A percentile compares a stretch with the other conserved stretches of the same genome.
These are phyloP conservation scores for Novumbra hubbsi DNA, from an alignment of 2,797 vertebrate species.

Conservation along the genomic window DNA sequence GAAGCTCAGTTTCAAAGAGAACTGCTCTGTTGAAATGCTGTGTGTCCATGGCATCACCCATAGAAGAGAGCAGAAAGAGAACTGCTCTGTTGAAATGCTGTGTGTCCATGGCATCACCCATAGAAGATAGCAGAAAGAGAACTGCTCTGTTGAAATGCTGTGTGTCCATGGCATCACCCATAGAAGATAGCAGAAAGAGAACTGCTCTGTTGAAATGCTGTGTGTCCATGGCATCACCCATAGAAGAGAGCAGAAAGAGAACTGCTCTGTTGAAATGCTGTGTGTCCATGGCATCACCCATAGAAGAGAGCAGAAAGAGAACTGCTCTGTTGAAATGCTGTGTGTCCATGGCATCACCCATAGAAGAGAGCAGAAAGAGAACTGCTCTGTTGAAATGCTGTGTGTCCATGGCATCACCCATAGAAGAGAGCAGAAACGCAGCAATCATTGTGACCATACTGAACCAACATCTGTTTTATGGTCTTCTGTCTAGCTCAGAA, in stretches of 20 bases:
- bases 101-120: conserved; percentile 32
- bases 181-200: conserved; percentile 24
- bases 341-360: too few relatives aligned
- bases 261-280: too few relatives aligned
- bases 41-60: conserved; percentile 32
- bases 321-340: too few relatives aligned
- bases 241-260: conserved; percentile 25
- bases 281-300: too few relatives aligned
- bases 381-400: too few relatives aligned
- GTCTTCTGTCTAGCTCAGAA: too few relatives aligned
- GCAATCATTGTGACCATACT: conserved; percentile 39
- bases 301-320: too few relatives aligned
- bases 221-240: conserved; percentile 32
- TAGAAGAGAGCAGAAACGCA: too few relatives aligned
- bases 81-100: conserved; percentile 49
- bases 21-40: conserved; percentile 49
- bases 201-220: conserved; percentile 49
- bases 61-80: conserved; percentile 24
- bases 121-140: conserved; percentile 24
- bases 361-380: too few relatives aligned
- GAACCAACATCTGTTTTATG: too few relatives aligned
- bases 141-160: conserved; percentile 49
- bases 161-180: conserved; percentile 32
- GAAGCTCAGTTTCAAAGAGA: conserved; percentile 8
- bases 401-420: too few relatives aligned